phyloP scores from a whole-genome alignment of 2,797 vertebrate genomes.

The Thunnus albacares region DNA sequence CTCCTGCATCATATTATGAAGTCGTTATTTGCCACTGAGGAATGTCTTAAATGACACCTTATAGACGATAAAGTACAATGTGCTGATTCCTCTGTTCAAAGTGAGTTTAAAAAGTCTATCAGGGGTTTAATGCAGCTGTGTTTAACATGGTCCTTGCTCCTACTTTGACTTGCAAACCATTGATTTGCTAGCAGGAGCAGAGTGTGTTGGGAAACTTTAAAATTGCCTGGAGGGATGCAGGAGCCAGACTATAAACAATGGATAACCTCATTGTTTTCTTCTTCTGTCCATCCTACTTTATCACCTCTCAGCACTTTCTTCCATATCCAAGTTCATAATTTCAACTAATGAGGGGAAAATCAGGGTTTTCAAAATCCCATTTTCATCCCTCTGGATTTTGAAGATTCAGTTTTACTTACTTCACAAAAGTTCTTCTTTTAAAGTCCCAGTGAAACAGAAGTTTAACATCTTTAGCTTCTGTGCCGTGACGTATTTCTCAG shows the following conservation, averaged over 20 bases:
- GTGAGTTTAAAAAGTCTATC: neutral
- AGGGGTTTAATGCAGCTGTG: slow-evolving; percentile 1
- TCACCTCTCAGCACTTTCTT: neutral
- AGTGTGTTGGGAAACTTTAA: slow-evolving; percentile 32
- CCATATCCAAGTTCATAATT: neutral
- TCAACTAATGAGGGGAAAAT: neutral
- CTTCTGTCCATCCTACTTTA: slow-evolving; percentile 8
- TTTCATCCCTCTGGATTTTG: neutral
- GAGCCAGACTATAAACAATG: slow-evolving; percentile 10
- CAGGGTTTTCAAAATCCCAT: neutral
- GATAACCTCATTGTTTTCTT: neutral
- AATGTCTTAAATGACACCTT: neutral
- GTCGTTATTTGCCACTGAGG: neutral
- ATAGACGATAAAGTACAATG: neutral
- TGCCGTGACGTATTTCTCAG: too few species aligned
- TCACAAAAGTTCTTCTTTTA: too few species aligned
- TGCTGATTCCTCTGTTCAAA: neutral
- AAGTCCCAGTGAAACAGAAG: too few species aligned
- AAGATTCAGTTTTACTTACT: slow-evolving; percentile 13
- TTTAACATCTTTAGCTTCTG: too few species aligned
- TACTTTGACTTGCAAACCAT: slow-evolving; percentile 59
- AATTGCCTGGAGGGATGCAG: neutral
- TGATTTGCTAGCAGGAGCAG: slow-evolving; percentile 39
- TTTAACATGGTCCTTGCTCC: neutral
- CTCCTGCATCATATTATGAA: neutral